These are phyloP conservation scores for Trissolcus basalis DNA, from an alignment of 1,140 invertebrate genomes.

Conservation along the genomic window DNA sequence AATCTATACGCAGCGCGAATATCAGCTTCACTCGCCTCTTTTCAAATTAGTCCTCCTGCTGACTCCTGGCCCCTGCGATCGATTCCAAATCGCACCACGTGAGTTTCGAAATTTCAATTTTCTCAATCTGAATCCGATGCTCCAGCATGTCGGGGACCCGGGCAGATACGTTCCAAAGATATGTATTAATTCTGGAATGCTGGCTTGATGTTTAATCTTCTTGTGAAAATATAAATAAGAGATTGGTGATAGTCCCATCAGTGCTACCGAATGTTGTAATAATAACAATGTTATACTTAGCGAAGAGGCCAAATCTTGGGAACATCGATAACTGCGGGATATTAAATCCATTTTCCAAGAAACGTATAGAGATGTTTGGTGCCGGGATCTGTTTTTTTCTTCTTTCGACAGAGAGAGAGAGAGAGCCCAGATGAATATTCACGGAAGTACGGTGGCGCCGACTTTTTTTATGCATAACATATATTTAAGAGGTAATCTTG, in stretches of 20 bases:
- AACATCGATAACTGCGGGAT: slow-evolving; percentile 15
- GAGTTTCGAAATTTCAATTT: slow-evolving; percentile 25
- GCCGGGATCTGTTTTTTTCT: slow-evolving; percentile 5
- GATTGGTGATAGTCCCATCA: slow-evolving; percentile 33
- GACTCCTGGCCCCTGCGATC: neutral
- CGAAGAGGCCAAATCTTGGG: slow-evolving; percentile 18
- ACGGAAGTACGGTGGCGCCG: neutral
- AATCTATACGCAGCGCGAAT: slow-evolving; percentile 41
- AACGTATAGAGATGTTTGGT: neutral
- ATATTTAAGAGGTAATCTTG: neutral
- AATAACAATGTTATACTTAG: slow-evolving; percentile 32
- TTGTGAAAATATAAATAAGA: slow-evolving; percentile 40
- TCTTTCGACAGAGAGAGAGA: too few relatives aligned
- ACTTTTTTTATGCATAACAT: too few relatives aligned
- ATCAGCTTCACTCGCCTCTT: slow-evolving; percentile 2
- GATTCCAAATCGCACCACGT: neutral
- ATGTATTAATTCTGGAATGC: slow-evolving; percentile 39
- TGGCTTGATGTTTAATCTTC: slow-evolving; percentile 6
- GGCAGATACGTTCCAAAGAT: too few relatives aligned
- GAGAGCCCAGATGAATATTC: slow-evolving; percentile 24
- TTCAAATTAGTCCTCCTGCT: slow-evolving; percentile 24
- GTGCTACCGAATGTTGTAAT: slow-evolving; percentile 37
- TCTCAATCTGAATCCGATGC: too few relatives aligned
- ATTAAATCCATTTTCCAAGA: slow-evolving; percentile 33
- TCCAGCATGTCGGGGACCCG: too few relatives aligned